phyloP scores from a whole-genome alignment of 2,797 vertebrate genomes.

The Crocidura indochinensis region DNA sequence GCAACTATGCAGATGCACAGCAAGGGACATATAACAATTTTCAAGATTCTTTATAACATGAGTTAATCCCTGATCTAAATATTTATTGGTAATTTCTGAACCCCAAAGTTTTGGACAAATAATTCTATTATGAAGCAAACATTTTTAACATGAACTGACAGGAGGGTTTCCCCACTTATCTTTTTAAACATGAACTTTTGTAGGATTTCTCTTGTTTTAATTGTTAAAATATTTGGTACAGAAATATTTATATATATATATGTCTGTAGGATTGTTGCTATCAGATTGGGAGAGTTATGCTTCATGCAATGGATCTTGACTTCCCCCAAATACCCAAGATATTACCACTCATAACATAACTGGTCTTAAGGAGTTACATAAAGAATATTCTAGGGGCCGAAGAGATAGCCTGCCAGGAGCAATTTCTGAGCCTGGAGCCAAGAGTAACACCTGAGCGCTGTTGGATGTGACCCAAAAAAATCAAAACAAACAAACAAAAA shows the following conservation, averaged over 20 bases:
- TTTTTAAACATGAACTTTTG: neutral
- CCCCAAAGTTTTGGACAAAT: neutral
- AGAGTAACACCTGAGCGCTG: no score
- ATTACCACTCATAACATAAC: constrained; percentile 52
- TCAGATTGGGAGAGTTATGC: neutral
- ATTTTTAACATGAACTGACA: neutral
- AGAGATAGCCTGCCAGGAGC: no score
- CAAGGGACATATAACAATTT: neutral
- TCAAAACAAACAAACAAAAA: no score
- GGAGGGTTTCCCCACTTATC: no score
- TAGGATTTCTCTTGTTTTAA: no score
- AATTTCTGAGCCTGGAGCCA: no score
- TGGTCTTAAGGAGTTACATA: constrained; percentile 1
- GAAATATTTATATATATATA: constrained; percentile 32
- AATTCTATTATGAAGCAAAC: constrained; percentile 42
- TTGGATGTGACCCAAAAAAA: no score
- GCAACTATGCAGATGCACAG: neutral
- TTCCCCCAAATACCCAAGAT: constrained; percentile 26
- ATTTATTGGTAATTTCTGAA: constrained; percentile 36
- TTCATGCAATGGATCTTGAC: neutral
- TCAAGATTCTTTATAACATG: constrained; percentile 57
- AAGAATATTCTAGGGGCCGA: neutral
- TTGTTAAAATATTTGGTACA: neutral
- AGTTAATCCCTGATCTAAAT: constrained; percentile 33
- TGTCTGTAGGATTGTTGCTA: neutral